Evolutionary conservation across 2,888 invertebrate species (phyloP).

Genomic region (Caenorhabditis wallacei): DNA sequence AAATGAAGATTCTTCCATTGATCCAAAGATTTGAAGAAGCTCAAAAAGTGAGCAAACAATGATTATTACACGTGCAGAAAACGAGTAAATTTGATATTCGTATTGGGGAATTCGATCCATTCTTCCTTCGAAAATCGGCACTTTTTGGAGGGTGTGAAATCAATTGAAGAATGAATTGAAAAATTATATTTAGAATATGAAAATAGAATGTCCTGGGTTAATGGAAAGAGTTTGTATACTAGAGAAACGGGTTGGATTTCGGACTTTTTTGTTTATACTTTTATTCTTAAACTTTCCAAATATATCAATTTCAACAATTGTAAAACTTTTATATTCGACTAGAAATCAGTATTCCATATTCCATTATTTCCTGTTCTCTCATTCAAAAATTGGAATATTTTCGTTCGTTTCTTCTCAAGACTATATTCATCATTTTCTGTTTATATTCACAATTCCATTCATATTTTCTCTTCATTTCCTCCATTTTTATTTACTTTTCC

Average conservation of each 20-base stretch:
- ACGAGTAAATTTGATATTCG: conserved; percentile 48
- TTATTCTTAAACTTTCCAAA: too few species aligned
- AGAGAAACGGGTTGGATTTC: background rate
- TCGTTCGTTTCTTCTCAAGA: too few species aligned
- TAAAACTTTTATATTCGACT: too few species aligned
- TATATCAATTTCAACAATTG: too few species aligned
- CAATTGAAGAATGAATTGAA: background rate
- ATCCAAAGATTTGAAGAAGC: conserved; percentile 49
- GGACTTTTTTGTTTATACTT: too few species aligned
- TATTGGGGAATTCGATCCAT: conserved; percentile 54
- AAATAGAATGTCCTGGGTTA: conserved; percentile 10
- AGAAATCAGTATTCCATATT: too few species aligned
- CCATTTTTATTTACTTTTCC: conserved; percentile 16
- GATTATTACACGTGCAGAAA: conserved; percentile 34
- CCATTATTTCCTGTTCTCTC: too few species aligned
- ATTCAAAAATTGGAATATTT: too few species aligned
- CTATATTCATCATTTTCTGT: too few species aligned
- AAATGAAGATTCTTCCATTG: conserved; percentile 38
- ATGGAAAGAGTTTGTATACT: background rate
- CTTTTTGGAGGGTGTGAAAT: background rate
- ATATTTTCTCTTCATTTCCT: conserved; percentile 40
- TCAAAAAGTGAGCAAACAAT: conserved; percentile 50
- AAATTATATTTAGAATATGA: background rate
- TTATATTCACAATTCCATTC: conserved; percentile 21
- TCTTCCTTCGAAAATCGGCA: conserved; percentile 18